Evolutionary conservation across 2,113 vertebrate genomes (phyloP).

Genomic region (Eleginops maclovinus): DNA sequence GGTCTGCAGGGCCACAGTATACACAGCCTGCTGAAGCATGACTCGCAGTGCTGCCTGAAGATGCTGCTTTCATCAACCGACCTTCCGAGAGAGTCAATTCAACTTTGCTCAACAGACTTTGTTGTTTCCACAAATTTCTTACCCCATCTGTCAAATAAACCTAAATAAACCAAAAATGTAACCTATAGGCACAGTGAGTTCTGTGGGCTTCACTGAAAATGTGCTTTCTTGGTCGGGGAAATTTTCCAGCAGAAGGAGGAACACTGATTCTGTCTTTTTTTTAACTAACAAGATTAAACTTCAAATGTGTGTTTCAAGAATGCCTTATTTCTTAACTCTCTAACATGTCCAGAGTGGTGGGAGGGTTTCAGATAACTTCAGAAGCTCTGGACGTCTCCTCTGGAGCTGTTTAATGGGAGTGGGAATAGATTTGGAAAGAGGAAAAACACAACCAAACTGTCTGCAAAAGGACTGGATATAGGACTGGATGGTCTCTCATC

Average conservation of each 20-base stretch:
- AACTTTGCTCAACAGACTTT: not conserved
- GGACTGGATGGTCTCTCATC: not conserved
- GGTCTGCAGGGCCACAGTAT: not conserved
- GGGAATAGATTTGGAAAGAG: conserved; percentile 50
- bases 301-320: conserved; percentile 56
- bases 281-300: conserved; percentile 48
- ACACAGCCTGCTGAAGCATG: not conserved
- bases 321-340: conserved; percentile 29
- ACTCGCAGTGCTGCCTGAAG: not conserved
- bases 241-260: conserved; percentile 18
- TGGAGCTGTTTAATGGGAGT: conserved; percentile 43
- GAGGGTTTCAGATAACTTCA: conserved; percentile 45
- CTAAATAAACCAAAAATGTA: conserved; percentile 33
- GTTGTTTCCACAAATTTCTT: conserved; percentile 15
- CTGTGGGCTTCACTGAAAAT: not conserved
- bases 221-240: conserved; percentile 1
- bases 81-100: not conserved
- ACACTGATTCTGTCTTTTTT: conserved; percentile 8
- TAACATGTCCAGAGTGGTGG: conserved; percentile 46
- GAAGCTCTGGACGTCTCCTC: conserved; percentile 29
- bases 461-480: not conserved
- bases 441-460: conserved; percentile 25
- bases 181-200: conserved; percentile 28
- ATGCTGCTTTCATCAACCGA: conserved; percentile 10
- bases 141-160: conserved; percentile 25